Evolutionary conservation across 2,888 invertebrate species (phyloP), one percentile per base, ranked within the genome.

Genomic region (Macrosoma leucophasiata): DNA sequence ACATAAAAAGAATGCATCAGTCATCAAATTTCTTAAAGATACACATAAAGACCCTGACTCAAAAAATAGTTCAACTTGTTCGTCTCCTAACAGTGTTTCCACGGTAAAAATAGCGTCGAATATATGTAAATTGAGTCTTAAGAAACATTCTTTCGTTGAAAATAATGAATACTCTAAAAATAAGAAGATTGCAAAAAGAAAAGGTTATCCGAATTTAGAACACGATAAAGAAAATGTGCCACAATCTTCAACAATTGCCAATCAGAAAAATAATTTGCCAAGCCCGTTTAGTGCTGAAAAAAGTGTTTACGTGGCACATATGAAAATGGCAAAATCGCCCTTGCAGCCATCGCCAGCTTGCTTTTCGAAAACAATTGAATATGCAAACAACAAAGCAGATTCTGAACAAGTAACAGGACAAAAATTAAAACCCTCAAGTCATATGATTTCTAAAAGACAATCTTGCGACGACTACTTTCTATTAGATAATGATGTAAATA

Each of bases 181-280:
- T 39, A 68, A 63, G 41, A 70, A 67, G 46, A 41, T 44, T 14
- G 43, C 50, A 11, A 71, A 66, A 53, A 61, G 65, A 64, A 43
- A 24, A 18, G 14, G 10, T 13, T 36, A n/a, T 17, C 38, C 9
- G 1, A 25, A 12, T 20, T 22, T 4, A 45, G 43, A 23, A n/a
- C 55, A 56, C 26, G 63, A 77, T 34, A 76, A 75, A 51, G 76
- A 78, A 58, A 76, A 77, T 37, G 36, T 68, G 26, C 70, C 77
- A 5, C 59, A 66, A 43, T 53, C 61, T 8, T 64, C 73, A 49
- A 53, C 39, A 56, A 52, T 45, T 50, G 29, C 29, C 55, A 46
- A 33, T 28, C 29, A 6, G 20, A 22, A 13, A 54, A 32, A 39
- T 61, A 50, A 43, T n/a, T n/a, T n/a, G n/a, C n/a, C n/a, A n/a